These are phyloP conservation scores for Montipora capitata DNA, from an alignment of 92 coral and sea anemone species.

Conservation along the genomic window DNA sequence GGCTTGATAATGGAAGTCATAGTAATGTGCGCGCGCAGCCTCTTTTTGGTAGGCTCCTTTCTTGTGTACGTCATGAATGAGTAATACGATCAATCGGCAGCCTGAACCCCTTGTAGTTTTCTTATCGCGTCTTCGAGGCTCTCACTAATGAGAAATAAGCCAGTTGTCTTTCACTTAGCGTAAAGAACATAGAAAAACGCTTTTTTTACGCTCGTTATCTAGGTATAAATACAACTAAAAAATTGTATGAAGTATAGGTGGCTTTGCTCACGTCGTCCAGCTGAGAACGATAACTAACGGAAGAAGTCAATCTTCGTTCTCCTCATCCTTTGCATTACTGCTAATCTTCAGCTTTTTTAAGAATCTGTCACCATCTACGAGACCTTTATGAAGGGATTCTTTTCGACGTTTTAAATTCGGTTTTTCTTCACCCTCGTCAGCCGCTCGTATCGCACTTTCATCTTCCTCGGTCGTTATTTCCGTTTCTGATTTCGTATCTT, in stretches of 20 bases:
- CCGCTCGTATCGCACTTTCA: neutral
- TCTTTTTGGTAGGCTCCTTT: too few relatives aligned
- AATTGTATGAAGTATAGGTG: neutral
- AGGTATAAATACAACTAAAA: neutral
- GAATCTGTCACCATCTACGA: conserved; percentile 8
- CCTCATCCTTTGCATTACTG: neutral
- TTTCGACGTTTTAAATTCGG: conserved; percentile 13
- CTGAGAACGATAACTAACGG: neutral
- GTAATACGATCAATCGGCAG: too few relatives aligned
- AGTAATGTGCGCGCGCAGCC: too few relatives aligned
- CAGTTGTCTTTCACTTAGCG: too few relatives aligned
- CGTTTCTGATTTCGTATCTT: conserved; percentile 4
- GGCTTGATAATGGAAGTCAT: too few relatives aligned
- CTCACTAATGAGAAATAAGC: too few relatives aligned
- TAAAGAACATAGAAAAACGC: too few relatives aligned
- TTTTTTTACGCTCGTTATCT: too few relatives aligned
- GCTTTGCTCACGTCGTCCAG: neutral
- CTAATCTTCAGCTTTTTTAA: conserved; percentile 32
- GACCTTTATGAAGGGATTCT: neutral
- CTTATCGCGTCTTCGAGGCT: too few relatives aligned
- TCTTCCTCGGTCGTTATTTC: neutral
- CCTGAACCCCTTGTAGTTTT: too few relatives aligned
- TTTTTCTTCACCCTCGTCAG: conserved; percentile 7
- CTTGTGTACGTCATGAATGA: too few relatives aligned
- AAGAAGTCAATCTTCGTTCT: neutral